Conservation (phyloP, 2,888 invertebrate species). For the Cephus spinipes region DNA sequence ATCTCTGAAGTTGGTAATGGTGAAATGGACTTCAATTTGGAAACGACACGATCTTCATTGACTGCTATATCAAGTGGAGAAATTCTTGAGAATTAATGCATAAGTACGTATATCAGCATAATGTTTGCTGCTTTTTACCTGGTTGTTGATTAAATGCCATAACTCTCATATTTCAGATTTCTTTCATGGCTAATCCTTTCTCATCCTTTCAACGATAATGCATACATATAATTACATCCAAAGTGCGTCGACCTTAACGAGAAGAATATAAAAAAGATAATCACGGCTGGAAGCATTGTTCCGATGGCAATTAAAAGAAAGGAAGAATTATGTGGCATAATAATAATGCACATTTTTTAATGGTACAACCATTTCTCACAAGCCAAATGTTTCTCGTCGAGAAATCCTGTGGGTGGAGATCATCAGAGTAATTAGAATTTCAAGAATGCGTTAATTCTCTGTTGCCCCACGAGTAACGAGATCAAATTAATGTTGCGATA, state of each 20-base stretch:
- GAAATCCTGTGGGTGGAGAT: background rate
- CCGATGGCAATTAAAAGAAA: background rate
- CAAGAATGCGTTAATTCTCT: background rate
- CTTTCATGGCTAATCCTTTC: background rate
- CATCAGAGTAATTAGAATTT: background rate
- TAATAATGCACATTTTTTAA: background rate
- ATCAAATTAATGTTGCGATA: background rate
- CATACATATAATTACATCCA: background rate
- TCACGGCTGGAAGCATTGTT: background rate
- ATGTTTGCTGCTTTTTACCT: background rate
- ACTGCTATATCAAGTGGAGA: background rate
- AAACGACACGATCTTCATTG: background rate
- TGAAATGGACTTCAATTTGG: background rate
- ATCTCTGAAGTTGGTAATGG: background rate
- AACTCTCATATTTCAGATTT: background rate
- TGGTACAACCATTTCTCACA: background rate
- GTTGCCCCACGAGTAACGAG: background rate
- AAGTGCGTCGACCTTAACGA: background rate
- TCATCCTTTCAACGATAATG: background rate
- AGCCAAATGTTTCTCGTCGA: background rate
- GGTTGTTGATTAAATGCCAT: background rate
- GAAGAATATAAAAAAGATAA: background rate
- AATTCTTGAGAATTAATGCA: background rate
- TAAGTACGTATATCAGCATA: background rate
- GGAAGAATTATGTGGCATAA: background rate